phyloP scores from a whole-genome alignment of 2,797 vertebrate genomes.

The Corythornis leucogaster region DNA sequence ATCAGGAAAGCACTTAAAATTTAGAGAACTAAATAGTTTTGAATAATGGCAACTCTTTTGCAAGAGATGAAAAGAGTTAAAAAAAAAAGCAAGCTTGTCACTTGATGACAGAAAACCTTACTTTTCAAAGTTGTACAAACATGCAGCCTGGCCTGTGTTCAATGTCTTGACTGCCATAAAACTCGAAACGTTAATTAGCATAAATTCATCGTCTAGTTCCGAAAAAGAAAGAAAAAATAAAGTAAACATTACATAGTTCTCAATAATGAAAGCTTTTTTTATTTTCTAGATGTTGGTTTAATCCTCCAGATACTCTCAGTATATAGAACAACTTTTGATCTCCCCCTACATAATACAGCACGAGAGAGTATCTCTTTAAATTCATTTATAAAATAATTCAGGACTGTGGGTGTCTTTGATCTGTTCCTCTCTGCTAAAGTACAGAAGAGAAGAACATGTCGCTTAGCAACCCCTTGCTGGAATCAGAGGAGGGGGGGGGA shows the following conservation, averaged over 20 bases:
- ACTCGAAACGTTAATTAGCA: not conserved
- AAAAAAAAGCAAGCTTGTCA: not conserved
- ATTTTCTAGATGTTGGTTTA: not conserved
- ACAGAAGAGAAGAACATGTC: slow-evolving; percentile 72
- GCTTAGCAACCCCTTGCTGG: slow-evolving; percentile 74
- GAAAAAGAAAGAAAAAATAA: not conserved
- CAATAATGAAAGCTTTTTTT: slow-evolving; percentile 1
- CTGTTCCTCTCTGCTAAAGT: slow-evolving; percentile 59
- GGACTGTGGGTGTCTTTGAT: slow-evolving; percentile 74
- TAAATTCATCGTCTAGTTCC: not conserved
- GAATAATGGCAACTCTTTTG: not conserved
- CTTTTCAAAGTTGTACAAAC: not conserved
- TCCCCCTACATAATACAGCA: not conserved
- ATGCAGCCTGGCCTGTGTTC: not conserved
- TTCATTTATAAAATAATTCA: slow-evolving; percentile 71
- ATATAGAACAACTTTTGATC: slow-evolving; percentile 14
- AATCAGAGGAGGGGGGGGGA: not conserved
- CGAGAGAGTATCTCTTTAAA: slow-evolving; percentile 59
- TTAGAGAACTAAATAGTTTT: not conserved
- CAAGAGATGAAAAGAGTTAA: not conserved
- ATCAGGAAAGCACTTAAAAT: not conserved
- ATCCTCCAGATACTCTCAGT: not conserved
- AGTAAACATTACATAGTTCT: not conserved
- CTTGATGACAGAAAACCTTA: not conserved
- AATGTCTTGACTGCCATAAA: not conserved